Evolutionary conservation across 2,113 vertebrate species (phyloP).

Genomic region (Stercorarius parasiticus): DNA sequence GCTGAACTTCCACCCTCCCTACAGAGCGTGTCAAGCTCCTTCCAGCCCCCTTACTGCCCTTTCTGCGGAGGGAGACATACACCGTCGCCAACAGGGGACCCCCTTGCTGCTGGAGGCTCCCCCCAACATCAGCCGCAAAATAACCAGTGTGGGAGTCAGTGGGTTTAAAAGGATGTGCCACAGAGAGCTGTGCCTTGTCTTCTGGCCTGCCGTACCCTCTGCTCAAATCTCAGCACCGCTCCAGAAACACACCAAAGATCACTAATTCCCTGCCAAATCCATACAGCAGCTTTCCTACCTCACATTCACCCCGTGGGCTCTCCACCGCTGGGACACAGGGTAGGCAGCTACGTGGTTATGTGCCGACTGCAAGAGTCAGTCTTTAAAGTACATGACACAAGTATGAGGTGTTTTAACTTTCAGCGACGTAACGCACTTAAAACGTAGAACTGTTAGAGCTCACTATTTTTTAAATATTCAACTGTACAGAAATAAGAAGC

Average conservation of each 20-base stretch:
- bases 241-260: background rate
- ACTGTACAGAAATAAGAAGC: background rate
- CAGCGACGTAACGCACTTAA: background rate
- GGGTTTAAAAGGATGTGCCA: background rate
- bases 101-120: no score
- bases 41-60: background rate
- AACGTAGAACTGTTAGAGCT: background rate
- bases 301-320: background rate
- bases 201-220: background rate
- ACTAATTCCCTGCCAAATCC: background rate
- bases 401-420: background rate
- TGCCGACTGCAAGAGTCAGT: background rate
- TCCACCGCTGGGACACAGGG: background rate
- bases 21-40: background rate
- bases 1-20: background rate
- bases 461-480: background rate
- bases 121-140: no score
- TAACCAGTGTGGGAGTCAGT: fast-evolving
- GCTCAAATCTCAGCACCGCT: fast-evolving
- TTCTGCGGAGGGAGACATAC: background rate
- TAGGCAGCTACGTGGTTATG: fast-evolving
- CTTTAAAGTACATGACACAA: background rate
- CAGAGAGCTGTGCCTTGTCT: no score
- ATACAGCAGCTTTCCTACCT: background rate
- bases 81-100: fast-evolving